Conservation (phyloP, 2,797 vertebrate genomes). For the Ctenosaura bakeri region DNA sequence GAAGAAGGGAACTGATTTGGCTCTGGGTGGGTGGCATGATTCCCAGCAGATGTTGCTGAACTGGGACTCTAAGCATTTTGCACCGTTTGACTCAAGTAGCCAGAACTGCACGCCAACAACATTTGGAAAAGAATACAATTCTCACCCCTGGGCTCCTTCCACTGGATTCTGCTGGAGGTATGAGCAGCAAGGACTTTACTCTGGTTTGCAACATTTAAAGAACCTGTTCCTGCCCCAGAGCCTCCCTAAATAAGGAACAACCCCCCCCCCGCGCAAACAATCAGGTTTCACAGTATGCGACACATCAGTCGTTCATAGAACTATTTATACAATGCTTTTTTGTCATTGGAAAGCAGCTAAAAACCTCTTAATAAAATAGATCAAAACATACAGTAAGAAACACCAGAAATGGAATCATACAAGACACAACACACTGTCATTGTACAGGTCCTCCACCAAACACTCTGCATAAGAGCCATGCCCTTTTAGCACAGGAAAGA, state of each 20-base stretch:
- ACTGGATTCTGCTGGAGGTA: too few relatives aligned
- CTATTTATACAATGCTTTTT: not conserved
- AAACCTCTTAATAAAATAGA: not conserved
- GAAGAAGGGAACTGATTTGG: too few relatives aligned
- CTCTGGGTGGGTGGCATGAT: too few relatives aligned
- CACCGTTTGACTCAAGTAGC: too few relatives aligned
- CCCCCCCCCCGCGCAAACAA: not conserved
- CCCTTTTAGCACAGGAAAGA: not conserved
- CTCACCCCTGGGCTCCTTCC: too few relatives aligned
- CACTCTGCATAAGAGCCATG: not conserved
- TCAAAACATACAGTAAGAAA: not conserved
- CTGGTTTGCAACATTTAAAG: not conserved
- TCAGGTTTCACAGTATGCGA: not conserved
- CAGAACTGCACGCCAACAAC: too few relatives aligned
- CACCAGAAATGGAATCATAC: not conserved
- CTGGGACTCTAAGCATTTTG: too few relatives aligned
- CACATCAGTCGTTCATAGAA: not conserved
- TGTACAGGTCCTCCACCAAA: not conserved
- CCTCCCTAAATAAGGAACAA: not conserved
- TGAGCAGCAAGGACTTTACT: too few relatives aligned
- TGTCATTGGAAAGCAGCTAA: not conserved
- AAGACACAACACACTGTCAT: not conserved
- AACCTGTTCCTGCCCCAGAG: not conserved
- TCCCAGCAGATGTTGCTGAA: too few relatives aligned
- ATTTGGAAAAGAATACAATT: too few relatives aligned